phyloP scores from a whole-genome alignment of 2,113 vertebrate species.

The Percina caprodes region DNA sequence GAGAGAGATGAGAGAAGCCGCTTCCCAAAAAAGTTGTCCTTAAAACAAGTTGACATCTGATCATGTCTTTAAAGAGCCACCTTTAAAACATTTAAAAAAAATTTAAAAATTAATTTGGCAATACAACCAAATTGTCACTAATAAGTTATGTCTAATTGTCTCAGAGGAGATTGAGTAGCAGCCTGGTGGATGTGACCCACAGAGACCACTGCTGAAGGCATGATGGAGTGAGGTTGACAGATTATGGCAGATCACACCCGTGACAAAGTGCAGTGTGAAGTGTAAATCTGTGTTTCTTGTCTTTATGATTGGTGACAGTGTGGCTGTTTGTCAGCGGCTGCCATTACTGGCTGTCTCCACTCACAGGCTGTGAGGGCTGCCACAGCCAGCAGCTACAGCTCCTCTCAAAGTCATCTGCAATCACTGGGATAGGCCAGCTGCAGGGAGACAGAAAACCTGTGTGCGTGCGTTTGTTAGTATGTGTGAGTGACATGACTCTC shows the following conservation, averaged over 20 bases:
- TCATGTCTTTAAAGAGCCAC: not conserved
- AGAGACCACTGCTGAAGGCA: not conserved
- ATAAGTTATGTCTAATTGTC: not conserved
- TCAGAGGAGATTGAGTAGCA: not conserved
- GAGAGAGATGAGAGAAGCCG: not conserved
- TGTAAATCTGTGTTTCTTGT: slow-evolving; percentile 56
- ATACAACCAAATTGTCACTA: not conserved
- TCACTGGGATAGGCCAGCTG: not conserved
- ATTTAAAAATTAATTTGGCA: not conserved
- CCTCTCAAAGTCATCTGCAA: slow-evolving; percentile 50
- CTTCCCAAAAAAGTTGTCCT: not conserved
- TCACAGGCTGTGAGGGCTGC: not conserved
- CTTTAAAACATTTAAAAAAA: too few species aligned
- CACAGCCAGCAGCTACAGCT: slow-evolving; percentile 24
- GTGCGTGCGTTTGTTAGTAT: not conserved
- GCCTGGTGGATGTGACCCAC: not conserved
- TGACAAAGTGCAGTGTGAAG: slow-evolving; percentile 52
- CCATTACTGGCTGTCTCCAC: slow-evolving; percentile 30
- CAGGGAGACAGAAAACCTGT: not conserved
- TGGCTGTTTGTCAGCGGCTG: slow-evolving; percentile 42
- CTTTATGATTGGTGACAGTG: slow-evolving; percentile 51
- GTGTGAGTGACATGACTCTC: not conserved
- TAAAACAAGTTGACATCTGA: slow-evolving; percentile 24
- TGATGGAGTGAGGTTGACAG: slow-evolving; percentile 5
- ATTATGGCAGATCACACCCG: slow-evolving; percentile 40